A percentile compares a stretch with the other conserved stretches of the same genome.
phyloP scores from a whole-genome alignment of 2,797 vertebrate genomes.

The Sebastes melanostomus region DNA sequence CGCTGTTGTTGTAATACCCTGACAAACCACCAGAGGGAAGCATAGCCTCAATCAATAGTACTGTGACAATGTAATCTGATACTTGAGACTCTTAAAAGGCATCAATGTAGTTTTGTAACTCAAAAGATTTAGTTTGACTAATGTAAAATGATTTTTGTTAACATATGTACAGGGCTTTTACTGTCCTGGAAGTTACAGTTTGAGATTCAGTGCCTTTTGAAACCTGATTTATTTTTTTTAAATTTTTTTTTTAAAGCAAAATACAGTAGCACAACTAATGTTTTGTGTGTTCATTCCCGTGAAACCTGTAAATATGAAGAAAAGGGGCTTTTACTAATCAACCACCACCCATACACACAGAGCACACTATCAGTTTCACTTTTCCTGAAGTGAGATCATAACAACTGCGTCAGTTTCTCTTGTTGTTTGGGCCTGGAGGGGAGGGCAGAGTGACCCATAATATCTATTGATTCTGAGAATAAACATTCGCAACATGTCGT shows the following conservation, averaged over 20 bases:
- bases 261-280: background rate
- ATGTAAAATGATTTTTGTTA: background rate
- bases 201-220: background rate
- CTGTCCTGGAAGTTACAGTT: background rate
- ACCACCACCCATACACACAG: background rate
- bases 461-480: conserved; percentile 38
- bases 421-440: background rate
- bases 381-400: background rate
- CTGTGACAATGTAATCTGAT: background rate
- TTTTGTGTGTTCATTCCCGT: background rate
- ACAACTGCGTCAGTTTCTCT: background rate
- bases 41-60: background rate
- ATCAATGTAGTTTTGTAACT: background rate
- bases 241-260: background rate
- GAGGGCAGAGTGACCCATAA: background rate
- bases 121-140: background rate
- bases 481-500: conserved; percentile 26
- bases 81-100: background rate
- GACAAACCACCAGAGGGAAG: conserved; percentile 48
- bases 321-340: background rate
- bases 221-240: background rate
- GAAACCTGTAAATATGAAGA: background rate
- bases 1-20: background rate
- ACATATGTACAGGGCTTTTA: background rate
- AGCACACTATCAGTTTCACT: background rate